phyloP scores from a whole-genome alignment of 2,888 invertebrate species.

The Xestia c-nigrum region DNA sequence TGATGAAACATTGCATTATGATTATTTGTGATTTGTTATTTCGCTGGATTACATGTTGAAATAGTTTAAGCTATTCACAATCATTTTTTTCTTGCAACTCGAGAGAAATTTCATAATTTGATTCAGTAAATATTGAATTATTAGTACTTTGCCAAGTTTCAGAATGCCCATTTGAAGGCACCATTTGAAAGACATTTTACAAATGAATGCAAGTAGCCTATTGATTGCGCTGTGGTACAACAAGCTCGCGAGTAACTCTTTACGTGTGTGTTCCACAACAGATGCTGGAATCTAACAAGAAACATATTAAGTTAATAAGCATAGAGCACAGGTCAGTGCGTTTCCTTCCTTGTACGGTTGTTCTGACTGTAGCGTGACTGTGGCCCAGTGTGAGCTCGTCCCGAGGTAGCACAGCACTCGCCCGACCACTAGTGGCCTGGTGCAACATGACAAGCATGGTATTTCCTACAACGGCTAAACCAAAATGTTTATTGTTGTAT shows the following conservation, averaged over 20 bases:
- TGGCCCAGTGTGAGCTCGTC: not conserved
- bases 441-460: not conserved
- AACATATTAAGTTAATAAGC: constrained; percentile 62
- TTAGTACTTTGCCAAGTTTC: not conserved
- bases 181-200: not conserved
- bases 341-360: constrained; percentile 8
- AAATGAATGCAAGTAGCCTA: not conserved
- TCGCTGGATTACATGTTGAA: not conserved
- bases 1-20: not conserved
- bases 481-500: not conserved
- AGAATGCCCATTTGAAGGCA: not conserved
- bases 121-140: not conserved
- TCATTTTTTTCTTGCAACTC: not conserved
- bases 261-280: constrained; percentile 60
- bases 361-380: not conserved
- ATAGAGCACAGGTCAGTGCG: constrained; percentile 56
- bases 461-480: not conserved
- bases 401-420: not conserved
- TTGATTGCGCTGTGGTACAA: not conserved
- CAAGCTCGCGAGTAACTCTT: constrained; percentile 19
- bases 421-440: not conserved
- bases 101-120: not conserved
- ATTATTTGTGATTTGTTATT: not conserved
- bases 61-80: not conserved
- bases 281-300: constrained; percentile 67